These are phyloP conservation scores for Lordiphosa fenestrarum DNA, from an alignment of 2,888 invertebrate species.

Conservation along the genomic window DNA sequence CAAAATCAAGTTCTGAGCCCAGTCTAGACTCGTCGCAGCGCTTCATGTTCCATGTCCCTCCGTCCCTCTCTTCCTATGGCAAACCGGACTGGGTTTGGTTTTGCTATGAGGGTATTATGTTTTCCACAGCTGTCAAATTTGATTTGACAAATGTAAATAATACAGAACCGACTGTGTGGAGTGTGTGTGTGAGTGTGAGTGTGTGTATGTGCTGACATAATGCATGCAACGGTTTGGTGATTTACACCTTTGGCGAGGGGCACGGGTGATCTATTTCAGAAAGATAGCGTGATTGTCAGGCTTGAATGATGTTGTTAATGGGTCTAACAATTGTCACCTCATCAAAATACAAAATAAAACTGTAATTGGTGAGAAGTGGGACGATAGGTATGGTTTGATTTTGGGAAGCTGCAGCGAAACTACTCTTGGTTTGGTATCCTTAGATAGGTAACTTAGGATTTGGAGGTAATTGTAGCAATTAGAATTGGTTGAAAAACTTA, in stretches of 20 bases:
- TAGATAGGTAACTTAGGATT: too few relatives aligned
- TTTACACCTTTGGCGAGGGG: too few relatives aligned
- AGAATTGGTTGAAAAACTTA: too few relatives aligned
- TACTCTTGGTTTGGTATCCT: too few relatives aligned
- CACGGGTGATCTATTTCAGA: too few relatives aligned
- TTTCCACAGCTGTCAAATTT: slow-evolving; percentile 71
- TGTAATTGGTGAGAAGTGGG: too few relatives aligned
- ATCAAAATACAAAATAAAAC: slow-evolving; percentile 1
- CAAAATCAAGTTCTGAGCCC: background rate
- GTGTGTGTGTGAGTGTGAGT: slow-evolving; percentile 8
- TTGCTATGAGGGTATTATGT: slow-evolving; percentile 50
- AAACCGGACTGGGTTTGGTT: slow-evolving; percentile 22
- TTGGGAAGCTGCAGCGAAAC: too few relatives aligned
- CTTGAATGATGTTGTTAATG: slow-evolving; percentile 19
- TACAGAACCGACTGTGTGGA: slow-evolving; percentile 30
- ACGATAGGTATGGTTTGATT: too few relatives aligned
- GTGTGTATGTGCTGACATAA: too few relatives aligned
- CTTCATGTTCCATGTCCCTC: slow-evolving; percentile 5
- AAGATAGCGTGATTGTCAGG: slow-evolving; percentile 8
- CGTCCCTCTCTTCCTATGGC: background rate
- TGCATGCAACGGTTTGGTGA: too few relatives aligned
- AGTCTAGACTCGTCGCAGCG: background rate
- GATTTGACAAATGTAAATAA: slow-evolving; percentile 74
- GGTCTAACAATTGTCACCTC: slow-evolving; percentile 35
- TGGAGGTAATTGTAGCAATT: too few relatives aligned